Conservation (phyloP, 2,888 invertebrate genomes). For the Oscheius sp. region DNA sequence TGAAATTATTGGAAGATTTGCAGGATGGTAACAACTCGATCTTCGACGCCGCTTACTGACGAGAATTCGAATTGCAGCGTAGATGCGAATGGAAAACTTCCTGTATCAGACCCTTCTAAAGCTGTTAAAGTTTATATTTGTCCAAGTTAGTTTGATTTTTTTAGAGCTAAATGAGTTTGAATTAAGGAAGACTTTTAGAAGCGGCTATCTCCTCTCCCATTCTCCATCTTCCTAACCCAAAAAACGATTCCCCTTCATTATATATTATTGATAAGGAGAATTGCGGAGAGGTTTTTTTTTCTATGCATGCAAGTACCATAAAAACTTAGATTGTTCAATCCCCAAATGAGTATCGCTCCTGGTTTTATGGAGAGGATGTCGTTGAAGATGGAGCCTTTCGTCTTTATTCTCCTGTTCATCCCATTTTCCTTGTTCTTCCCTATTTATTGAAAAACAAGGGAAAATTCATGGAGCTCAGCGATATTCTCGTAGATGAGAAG, state of each 20-base stretch:
- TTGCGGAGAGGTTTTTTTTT: slow-evolving; percentile 47
- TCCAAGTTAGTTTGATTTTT: slow-evolving; percentile 6
- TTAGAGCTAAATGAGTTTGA: neutral
- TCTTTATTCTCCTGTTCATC: slow-evolving; percentile 52
- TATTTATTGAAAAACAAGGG: slow-evolving; percentile 45
- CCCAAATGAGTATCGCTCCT: slow-evolving; percentile 52
- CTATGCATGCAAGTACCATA: neutral
- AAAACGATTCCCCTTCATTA: slow-evolving; percentile 30
- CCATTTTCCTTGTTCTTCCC: slow-evolving; percentile 55
- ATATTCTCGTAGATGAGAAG: slow-evolving; percentile 50
- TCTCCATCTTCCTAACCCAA: slow-evolving; percentile 32
- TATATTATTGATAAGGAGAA: slow-evolving; percentile 34
- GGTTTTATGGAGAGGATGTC: slow-evolving; percentile 58
- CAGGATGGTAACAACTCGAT: slow-evolving; percentile 8
- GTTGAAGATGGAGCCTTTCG: slow-evolving; percentile 51
- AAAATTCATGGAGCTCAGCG: slow-evolving; percentile 45
- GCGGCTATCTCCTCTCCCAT: neutral
- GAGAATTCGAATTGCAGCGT: too few relatives aligned
- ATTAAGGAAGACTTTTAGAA: neutral
- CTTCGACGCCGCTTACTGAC: neutral
- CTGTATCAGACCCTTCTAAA: neutral
- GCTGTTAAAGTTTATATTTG: slow-evolving; percentile 11
- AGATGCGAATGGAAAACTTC: neutral
- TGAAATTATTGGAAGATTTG: too few relatives aligned
- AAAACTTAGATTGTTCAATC: slow-evolving; percentile 41